Evolutionary conservation across 2,888 invertebrate genomes (phyloP).

Genomic region (Clitarchus hookeri): DNA sequence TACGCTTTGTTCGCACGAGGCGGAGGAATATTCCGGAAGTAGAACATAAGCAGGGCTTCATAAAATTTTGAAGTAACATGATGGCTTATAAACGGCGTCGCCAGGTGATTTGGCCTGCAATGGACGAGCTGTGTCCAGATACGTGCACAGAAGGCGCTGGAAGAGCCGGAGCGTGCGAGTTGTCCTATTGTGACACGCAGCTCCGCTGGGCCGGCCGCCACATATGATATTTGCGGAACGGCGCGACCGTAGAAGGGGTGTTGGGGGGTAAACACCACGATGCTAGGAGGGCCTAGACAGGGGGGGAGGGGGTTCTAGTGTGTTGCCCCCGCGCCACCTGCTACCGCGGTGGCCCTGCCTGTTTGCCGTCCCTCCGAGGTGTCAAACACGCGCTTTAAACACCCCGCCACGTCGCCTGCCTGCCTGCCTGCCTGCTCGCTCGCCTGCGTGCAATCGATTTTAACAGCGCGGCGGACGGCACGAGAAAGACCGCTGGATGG

Average conservation of each 20-base stretch:
- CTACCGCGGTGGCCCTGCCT: background rate
- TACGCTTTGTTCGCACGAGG: too few relatives aligned
- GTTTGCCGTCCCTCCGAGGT: background rate
- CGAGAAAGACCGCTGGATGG: too few relatives aligned
- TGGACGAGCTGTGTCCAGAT: too few relatives aligned
- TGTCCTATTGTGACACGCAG: background rate
- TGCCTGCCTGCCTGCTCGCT: background rate
- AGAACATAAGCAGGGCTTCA: too few relatives aligned
- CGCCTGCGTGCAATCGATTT: too few relatives aligned
- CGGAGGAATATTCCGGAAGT: too few relatives aligned
- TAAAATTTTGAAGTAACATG: too few relatives aligned
- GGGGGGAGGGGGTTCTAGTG: background rate
- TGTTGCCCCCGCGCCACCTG: background rate
- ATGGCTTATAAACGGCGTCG: too few relatives aligned
- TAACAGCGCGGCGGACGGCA: too few relatives aligned
- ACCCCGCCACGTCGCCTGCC: background rate
- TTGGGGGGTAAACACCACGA: background rate
- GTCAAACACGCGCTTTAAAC: constrained; percentile 14
- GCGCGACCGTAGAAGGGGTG: background rate
- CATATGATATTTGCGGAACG: background rate
- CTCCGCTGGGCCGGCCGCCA: background rate
- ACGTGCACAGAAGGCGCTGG: too few relatives aligned
- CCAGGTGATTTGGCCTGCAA: too few relatives aligned
- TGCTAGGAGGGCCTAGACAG: too few relatives aligned
- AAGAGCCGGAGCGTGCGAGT: background rate